A percentile compares a stretch with the other conserved stretches of the same genome.
These are phyloP conservation scores for Sebastes cheni DNA, from an alignment of 2,797 vertebrate species.

Conservation along the genomic window DNA sequence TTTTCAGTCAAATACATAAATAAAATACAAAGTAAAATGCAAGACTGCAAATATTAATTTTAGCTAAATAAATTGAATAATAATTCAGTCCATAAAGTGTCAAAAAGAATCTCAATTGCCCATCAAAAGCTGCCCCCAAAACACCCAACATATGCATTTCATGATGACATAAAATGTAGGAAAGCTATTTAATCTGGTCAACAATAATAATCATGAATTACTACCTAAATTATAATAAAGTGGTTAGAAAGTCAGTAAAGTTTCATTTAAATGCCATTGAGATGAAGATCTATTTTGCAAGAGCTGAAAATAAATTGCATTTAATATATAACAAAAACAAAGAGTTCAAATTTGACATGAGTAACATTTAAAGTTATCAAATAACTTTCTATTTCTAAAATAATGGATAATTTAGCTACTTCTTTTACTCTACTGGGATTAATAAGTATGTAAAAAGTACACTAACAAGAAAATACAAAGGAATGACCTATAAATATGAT, in stretches of 20 bases:
- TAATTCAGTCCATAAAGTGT: neutral
- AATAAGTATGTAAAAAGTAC: neutral
- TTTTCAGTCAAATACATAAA: neutral
- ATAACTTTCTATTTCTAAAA: neutral
- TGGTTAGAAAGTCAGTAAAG: neutral
- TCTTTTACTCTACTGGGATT: neutral
- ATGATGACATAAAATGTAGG: neutral
- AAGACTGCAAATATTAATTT: no score
- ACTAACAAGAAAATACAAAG: neutral
- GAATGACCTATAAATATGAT: neutral
- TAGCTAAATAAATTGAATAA: neutral
- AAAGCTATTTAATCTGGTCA: neutral
- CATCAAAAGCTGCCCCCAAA: neutral
- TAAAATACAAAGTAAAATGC: no score
- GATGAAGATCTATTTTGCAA: neutral
- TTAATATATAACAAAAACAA: neutral
- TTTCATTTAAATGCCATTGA: neutral
- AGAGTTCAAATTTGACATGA: neutral
- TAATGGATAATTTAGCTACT: neutral
- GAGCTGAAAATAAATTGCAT: neutral
- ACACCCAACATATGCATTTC: neutral
- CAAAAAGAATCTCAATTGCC: neutral
- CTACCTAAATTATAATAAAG: neutral
- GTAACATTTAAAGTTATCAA: neutral
- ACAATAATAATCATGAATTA: neutral